Percentiles rank a stretch among this genome's conserved stretches.
Evolutionary conservation across 2,113 vertebrate genomes (phyloP).

Genomic region (Polypterus senegalus): DNA sequence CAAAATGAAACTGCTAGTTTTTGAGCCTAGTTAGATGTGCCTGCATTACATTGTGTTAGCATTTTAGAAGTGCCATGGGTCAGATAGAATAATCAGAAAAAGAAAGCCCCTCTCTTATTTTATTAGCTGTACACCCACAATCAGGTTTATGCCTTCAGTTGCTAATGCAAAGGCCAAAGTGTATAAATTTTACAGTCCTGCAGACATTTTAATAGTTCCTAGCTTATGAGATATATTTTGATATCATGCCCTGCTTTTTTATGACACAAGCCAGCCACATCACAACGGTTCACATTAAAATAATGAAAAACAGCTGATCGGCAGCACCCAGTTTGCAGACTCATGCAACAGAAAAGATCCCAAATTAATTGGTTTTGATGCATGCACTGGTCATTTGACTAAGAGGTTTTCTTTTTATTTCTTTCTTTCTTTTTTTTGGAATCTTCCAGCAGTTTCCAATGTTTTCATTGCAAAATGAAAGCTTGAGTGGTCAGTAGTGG

Average conservation of each 20-base stretch:
- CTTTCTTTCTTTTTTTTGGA: too few relatives aligned
- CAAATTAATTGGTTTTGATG: background rate
- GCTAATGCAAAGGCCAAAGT: slow-evolving; percentile 14
- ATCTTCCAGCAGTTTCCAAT: too few relatives aligned
- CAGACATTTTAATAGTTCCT: slow-evolving; percentile 22
- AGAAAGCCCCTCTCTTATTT: background rate
- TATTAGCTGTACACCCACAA: slow-evolving; percentile 14
- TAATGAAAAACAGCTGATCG: slow-evolving; percentile 3
- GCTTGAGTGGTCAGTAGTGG: too few relatives aligned
- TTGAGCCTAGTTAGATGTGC: too few relatives aligned
- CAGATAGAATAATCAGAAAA: too few relatives aligned
- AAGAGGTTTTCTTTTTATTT: too few relatives aligned
- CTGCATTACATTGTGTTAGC: too few relatives aligned
- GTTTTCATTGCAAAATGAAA: too few relatives aligned
- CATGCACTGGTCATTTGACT: background rate
- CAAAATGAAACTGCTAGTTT: too few relatives aligned
- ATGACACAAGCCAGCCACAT: slow-evolving; percentile 16
- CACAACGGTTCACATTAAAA: background rate
- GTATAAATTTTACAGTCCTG: slow-evolving; percentile 26
- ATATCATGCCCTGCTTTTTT: slow-evolving; percentile 23
- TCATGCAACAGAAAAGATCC: background rate
- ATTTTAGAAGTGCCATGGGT: too few relatives aligned
- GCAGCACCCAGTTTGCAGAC: background rate
- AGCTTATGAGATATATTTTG: slow-evolving; percentile 24
- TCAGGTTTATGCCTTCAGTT: slow-evolving; percentile 1